These are phyloP conservation scores for Neopelma chrysocephalum DNA, from an alignment of 2,797 vertebrate species.

Conservation along the genomic window DNA sequence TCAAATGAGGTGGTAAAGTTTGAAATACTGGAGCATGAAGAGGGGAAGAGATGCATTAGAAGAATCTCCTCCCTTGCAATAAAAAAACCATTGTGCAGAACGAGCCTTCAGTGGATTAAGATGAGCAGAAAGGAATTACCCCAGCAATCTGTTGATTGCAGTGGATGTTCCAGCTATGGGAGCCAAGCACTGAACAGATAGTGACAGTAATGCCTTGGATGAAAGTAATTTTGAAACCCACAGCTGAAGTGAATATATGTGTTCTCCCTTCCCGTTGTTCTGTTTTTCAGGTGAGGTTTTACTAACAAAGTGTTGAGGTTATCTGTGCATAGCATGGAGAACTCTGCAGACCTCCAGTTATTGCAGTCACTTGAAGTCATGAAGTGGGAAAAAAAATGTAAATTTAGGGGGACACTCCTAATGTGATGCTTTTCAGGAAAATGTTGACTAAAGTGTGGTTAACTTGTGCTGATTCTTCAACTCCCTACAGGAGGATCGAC, in stretches of 20 bases:
- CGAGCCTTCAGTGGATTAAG: not conserved
- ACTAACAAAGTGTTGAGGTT: not conserved
- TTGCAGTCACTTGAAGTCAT: not conserved
- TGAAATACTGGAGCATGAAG: not conserved
- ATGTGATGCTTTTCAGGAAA: not conserved
- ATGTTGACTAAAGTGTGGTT: not conserved
- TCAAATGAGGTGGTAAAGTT: not conserved
- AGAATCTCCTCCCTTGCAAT: not conserved
- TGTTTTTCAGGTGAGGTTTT: not conserved
- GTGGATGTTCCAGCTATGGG: not conserved
- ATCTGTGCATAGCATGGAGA: not conserved
- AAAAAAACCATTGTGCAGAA: not conserved
- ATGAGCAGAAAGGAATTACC: not conserved
- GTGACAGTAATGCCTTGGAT: not conserved
- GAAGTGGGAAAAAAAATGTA: not conserved
- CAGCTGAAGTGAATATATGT: not conserved
- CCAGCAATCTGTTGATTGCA: not conserved
- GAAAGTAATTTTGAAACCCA: not conserved
- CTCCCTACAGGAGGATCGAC: conserved; percentile 88
- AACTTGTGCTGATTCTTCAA: conserved; percentile 12
- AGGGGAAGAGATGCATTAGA: not conserved
- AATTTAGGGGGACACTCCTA: not conserved
- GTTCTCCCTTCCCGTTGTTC: not conserved
- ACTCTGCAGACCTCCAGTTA: not conserved
- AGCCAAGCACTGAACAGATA: not conserved